phyloP scores from a whole-genome alignment of 1,140 invertebrate genomes.

The Rhopalosiphum padi region DNA sequence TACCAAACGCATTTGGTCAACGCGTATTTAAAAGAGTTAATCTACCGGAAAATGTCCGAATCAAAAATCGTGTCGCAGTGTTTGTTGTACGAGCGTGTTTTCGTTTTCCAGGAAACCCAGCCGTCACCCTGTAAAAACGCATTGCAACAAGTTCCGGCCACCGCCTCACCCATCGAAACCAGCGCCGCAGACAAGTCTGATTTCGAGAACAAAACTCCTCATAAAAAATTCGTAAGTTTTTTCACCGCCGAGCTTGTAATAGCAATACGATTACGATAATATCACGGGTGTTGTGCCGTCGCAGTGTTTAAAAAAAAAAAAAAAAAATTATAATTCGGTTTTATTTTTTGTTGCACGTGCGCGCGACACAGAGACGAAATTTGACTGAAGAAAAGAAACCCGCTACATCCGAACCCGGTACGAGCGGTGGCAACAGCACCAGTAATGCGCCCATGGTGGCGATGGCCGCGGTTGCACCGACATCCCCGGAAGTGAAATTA shows the following conservation, averaged over 20 bases:
- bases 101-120: slow-evolving; percentile 42
- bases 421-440: neutral
- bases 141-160: neutral
- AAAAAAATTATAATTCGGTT: neutral
- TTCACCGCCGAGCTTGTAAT: neutral
- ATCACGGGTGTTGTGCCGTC: neutral
- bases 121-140: neutral
- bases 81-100: slow-evolving; percentile 41
- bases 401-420: neutral
- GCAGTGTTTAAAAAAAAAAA: neutral
- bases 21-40: neutral
- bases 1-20: neutral
- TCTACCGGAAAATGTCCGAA: neutral
- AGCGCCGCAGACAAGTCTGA: neutral
- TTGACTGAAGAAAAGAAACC: slow-evolving; percentile 9
- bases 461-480: neutral
- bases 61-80: neutral
- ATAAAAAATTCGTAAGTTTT: slow-evolving; percentile 51
- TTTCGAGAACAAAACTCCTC: slow-evolving; percentile 52
- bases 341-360: neutral
- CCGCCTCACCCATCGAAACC: too few relatives aligned
- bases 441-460: neutral
- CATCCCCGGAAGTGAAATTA: neutral
- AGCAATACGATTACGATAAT: neutral
- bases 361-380: slow-evolving; percentile 26